Base-by-base conservation (phyloP, 2,113 vertebrate species). In the Odocoileus virginianus region DNA sequence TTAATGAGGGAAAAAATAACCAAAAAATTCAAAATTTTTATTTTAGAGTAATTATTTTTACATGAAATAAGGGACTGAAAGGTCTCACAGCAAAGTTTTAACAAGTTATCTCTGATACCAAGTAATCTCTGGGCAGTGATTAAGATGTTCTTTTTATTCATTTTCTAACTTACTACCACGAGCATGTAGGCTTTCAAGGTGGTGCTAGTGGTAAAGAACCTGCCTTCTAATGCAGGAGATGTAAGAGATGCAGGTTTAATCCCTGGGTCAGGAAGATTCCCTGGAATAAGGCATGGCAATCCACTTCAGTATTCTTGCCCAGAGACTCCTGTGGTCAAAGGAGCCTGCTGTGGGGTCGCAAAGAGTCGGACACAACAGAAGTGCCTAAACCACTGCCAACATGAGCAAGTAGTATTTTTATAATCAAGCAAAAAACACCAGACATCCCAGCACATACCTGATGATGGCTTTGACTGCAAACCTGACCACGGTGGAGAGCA, bases 391-490 rank as follows among this genome's bases (percentile, higher is more conserved):
- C 67, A 40, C 5, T 13, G 10, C 36, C 67, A 74, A 23, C 12
- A 67, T 1, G 7, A 50, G 7, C 16, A 64, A 10, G 15, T 14
- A 36, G 50, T 30, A 21, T 84, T 79, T 90, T 60, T n/a, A 3
- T 5, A 36, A 61, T 12, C 36, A 79, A 82, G 17, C 36, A 74
- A 54, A 64, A 23, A 33, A 43, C 11, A n/a, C 5, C 45, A 21
- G 45, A 55, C 7, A 28, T 17, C 27, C 55, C 7, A 33, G 0
- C 12, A 40, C 97, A 28, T 98, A 99, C 99, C 99, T 99, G 98
- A 99, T 92, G 9, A 99, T 98, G 91, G 99, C 99, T 97, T 99
- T 99, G 91, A 99, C 99, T 3, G 99, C 99, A 83, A 99, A 99
- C 61, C 99, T 98, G 97, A 99, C 99, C n/a, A 99, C 99, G 0